phyloP scores from a whole-genome alignment of 1,140 invertebrate species.

The Colletes gigas region DNA sequence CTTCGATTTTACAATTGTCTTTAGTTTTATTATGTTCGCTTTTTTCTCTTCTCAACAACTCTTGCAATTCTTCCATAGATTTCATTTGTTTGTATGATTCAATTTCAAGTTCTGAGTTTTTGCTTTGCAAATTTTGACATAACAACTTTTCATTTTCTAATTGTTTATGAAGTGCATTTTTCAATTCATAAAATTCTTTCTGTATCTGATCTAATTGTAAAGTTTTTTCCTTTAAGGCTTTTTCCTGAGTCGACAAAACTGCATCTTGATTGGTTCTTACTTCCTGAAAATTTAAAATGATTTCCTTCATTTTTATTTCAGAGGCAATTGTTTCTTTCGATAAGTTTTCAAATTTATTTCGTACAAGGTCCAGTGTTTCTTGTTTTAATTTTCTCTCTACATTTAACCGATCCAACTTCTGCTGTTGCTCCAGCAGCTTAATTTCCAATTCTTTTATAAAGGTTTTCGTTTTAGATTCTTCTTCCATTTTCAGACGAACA shows the following conservation, averaged over 20 bases:
- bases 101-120: slow-evolving; percentile 30
- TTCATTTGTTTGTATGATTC: slow-evolving; percentile 29
- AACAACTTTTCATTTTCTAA: slow-evolving; percentile 47
- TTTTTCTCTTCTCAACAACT: slow-evolving; percentile 22
- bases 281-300: slow-evolving; percentile 70
- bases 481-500: slow-evolving; percentile 30
- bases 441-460: slow-evolving; percentile 53
- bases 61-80: slow-evolving; percentile 45
- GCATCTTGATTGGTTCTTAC: slow-evolving; percentile 66
- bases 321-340: slow-evolving; percentile 61
- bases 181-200: slow-evolving; percentile 41
- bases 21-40: slow-evolving; percentile 29
- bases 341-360: slow-evolving; percentile 63
- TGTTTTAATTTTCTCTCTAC: slow-evolving; percentile 68
- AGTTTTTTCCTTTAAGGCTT: slow-evolving; percentile 66
- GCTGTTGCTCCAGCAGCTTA: slow-evolving; percentile 34
- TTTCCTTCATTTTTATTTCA: slow-evolving; percentile 70
- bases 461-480: slow-evolving; percentile 39
- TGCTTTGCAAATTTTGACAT: slow-evolving; percentile 31
- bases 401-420: slow-evolving; percentile 54
- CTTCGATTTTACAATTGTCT: slow-evolving; percentile 18
- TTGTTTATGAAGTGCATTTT: slow-evolving; percentile 35
- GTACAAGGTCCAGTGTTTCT: slow-evolving; percentile 56
- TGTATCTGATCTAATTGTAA: slow-evolving; percentile 49
- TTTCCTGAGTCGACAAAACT: slow-evolving; percentile 65